Evolutionary conservation across 2,888 invertebrate genomes (phyloP).

Genomic region (Lasiommata megera): DNA sequence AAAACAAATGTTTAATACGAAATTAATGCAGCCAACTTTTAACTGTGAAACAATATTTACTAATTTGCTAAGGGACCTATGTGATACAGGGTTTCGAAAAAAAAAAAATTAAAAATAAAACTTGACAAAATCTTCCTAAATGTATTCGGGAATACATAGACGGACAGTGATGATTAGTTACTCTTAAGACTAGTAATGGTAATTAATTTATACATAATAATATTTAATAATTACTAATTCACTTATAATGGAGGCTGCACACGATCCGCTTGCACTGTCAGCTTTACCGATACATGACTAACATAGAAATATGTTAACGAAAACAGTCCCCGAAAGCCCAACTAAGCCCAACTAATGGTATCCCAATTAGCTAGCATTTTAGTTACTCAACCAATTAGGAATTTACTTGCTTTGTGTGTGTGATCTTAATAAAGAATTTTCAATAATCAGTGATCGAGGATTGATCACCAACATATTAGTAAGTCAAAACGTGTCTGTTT

Average conservation of each 20-base stretch:
- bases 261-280: background rate
- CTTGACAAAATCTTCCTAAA: slow-evolving; percentile 16
- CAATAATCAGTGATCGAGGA: too few species aligned
- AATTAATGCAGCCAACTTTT: slow-evolving; percentile 31
- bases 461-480: too few species aligned
- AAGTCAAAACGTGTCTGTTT: too few species aligned
- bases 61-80: slow-evolving; percentile 77
- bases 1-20: slow-evolving; percentile 7
- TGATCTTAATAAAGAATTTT: too few species aligned
- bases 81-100: slow-evolving; percentile 67
- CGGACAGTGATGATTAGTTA: slow-evolving; percentile 52
- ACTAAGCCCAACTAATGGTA: too few species aligned
- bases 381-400: too few species aligned
- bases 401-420: too few species aligned
- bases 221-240: slow-evolving; percentile 24
- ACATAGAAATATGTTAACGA: too few species aligned
- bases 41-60: slow-evolving; percentile 56
- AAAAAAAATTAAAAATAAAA: slow-evolving; percentile 37
- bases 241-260: slow-evolving; percentile 11
- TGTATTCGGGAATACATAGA: slow-evolving; percentile 44
- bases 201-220: slow-evolving; percentile 27
- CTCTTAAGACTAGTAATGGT: slow-evolving; percentile 47
- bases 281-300: background rate
- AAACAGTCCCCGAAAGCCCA: too few species aligned
- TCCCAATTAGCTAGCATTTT: too few species aligned